These are phyloP conservation scores for Sebastes steindachneri DNA, from an alignment of 2,797 vertebrate species.

Conservation along the genomic window DNA sequence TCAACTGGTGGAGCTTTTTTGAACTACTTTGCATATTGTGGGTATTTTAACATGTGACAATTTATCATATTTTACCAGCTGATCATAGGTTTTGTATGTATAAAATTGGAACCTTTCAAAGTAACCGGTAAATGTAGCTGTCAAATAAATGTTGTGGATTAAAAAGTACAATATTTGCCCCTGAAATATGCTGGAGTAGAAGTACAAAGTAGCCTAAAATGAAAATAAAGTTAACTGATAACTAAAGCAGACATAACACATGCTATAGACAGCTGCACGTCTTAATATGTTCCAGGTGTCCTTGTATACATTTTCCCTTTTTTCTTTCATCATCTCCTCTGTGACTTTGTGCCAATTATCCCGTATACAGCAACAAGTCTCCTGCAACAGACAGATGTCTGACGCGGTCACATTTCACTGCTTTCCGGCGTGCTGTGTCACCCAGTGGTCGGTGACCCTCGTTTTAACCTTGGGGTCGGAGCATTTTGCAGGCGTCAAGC, in stretches of 20 bases:
- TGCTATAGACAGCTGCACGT: constrained; percentile 26
- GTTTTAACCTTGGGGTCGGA: constrained; percentile 46
- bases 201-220: background rate
- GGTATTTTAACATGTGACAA: background rate
- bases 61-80: background rate
- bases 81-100: background rate
- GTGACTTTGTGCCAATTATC: constrained; percentile 53
- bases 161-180: background rate
- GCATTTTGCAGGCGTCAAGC: constrained; percentile 58
- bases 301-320: constrained; percentile 11
- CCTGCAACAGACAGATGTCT: constrained; percentile 68
- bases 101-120: background rate
- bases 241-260: constrained; percentile 20
- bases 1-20: background rate
- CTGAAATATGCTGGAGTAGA: background rate
- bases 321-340: constrained; percentile 33
- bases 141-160: background rate
- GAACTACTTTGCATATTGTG: background rate
- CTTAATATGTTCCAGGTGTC: constrained; percentile 53
- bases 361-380: constrained; percentile 11
- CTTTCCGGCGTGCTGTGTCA: constrained; percentile 57
- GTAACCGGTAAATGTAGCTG: accelerated
- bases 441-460: constrained; percentile 65
- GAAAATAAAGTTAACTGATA: background rate
- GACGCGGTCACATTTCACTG: constrained; percentile 70